Base-by-base conservation (phyloP, 1,140 invertebrate genomes). In the Melipona quadrifasciata region DNA sequence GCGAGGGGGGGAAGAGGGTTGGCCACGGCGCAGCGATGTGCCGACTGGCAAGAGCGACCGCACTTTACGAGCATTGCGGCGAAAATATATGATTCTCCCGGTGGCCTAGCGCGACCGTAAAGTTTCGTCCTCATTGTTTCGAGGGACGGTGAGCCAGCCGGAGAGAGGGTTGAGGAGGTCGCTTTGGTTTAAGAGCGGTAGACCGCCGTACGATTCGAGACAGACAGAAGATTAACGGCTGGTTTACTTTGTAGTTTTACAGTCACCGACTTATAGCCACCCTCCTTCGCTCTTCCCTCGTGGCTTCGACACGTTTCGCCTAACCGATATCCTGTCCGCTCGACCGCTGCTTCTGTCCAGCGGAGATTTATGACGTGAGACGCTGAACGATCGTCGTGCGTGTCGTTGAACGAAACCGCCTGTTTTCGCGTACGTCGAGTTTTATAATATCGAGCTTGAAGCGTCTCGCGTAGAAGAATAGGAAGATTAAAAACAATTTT, bases 51-150 rank as follows among this genome's bases (percentile, higher is more conserved):
- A 65, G 86, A 85, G 65, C 81, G 89, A 90, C 89, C 92, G 84
- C 90, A 91, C 86, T 93, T 93, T 93, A 93, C 92, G 93, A 92
- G 89, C 88, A 83, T 86, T 82, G 88, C 78, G 86, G 90, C 88
- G 91, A 93, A 93, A 93, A 93, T 93, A 92, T 93, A 93, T 88
- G 91, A 91, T 92, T 90, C 91, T 89, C 86, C 64, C 64, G 80
- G 81, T 89, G 87, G 84, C 85, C 86, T 90, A 89, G 87, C 87
- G 82, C 90, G 87, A 90, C 92, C 92, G 92, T 92, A 92, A 93
- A 93, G 86, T 93, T 93, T 90, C 87, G 89, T 92, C 87, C 92
- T 91, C 91, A 93, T 93, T 93, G 92, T 93, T 93, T 93, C 91
- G 89, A 91, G 91, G 89, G 89, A 90, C 89, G 90, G 55, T 91